Base-by-base conservation (phyloP, 37 sponge, comb jelly and placozoan species). In the Agelas oroides region DNA sequence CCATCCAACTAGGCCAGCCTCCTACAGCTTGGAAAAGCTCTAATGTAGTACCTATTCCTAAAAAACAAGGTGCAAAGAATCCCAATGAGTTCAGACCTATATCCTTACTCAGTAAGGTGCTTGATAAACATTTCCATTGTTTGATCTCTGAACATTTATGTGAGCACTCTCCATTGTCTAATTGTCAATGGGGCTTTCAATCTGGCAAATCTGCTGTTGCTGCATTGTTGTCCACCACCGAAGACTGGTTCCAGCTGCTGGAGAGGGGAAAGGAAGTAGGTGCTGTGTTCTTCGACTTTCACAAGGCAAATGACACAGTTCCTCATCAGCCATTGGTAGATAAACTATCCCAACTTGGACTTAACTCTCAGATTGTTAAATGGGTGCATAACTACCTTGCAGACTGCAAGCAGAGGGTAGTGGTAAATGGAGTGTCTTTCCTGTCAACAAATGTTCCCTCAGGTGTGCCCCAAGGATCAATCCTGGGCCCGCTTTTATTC, bases 381-480 rank as follows among this genome's bases (percentile, higher is more conserved):
- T 74, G 54, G 54, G 21, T 74, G 19, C n/a, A 14, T 11, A 74
- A 28, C 18, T 74, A 74, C 31, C 75, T 74, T 30, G 40, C 28
- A 23, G 27, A 74, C n/a, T 11, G 75, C 18, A 74, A 11, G 5
- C 75, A 74, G 75, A 21, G 15, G 23, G 75, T 74, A 2, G 53
- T 74, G 21, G 53, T 39, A 21, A 32, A 74, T 14, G 75, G 75
- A 1, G 57, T 31, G 13, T n/a, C n/a, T 5, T 74, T 55, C 2
- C 18, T n/a, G 27, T 8, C 53, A 3, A 46, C 14, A 6, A 20
- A 3, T 8, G 75, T 74, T 41, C 16, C 20, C 30, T 74, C 75
- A 21, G 75, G 75, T n/a, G 75, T 74, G 2, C 75, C 75, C 6
- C 75, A 74, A 16, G 75, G 75, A 8, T 55, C 57, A 14, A 24